phyloP scores from a whole-genome alignment of 2,113 vertebrate genomes.

The Dryoscopus gambensis region DNA sequence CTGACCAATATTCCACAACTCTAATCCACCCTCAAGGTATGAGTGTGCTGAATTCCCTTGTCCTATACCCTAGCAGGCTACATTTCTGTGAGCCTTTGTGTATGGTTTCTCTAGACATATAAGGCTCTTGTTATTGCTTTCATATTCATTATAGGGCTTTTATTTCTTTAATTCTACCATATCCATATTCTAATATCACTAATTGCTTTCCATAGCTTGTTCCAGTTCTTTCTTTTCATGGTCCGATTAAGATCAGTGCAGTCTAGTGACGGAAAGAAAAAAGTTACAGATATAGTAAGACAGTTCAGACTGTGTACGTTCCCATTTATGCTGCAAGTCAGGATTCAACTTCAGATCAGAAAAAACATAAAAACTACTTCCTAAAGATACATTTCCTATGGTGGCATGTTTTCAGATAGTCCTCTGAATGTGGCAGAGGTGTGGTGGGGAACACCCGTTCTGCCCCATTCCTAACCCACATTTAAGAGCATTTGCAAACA shows the following conservation, averaged over 20 bases:
- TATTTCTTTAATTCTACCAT: neutral
- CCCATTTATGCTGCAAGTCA: neutral
- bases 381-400: neutral
- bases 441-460: neutral
- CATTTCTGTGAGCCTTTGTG: neutral
- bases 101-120: neutral
- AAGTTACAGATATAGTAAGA: neutral
- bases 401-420: neutral
- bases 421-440: neutral
- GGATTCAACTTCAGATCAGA: neutral
- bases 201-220: neutral
- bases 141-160: neutral
- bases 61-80: neutral
- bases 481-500: neutral
- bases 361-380: neutral
- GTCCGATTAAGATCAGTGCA: neutral
- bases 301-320: neutral
- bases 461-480: neutral
- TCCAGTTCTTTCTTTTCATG: neutral
- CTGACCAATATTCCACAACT: neutral
- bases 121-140: neutral
- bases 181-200: neutral
- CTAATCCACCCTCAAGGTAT: neutral
- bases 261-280: neutral
- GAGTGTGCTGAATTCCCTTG: neutral